Base-by-base conservation (phyloP, 2,888 invertebrate genomes). In the Vannuccia rotundouncinata region DNA sequence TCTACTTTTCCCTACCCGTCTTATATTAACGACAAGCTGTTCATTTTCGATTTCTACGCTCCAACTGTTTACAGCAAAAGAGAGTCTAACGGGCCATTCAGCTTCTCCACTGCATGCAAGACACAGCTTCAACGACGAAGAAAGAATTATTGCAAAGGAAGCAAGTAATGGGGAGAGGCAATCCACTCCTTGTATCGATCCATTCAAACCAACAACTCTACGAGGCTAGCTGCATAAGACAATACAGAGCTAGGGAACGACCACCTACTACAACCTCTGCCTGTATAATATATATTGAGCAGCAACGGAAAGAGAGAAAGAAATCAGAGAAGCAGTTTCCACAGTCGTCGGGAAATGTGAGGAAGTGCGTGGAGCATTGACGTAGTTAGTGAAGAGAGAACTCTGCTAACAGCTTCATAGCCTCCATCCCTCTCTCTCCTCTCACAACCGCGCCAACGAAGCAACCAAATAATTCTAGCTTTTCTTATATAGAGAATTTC, bases 21-120 rank as follows among this genome's bases (percentile, higher is more conserved):
- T 22, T 17, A 10, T n/a, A 22, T 22, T 66, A n/a, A 66, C 2
- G 66, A 66, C 5, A 66, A 66, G 66, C 66, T 66, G 66, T 66
- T 66, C 66, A 66, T 66, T 66, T 66, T 66, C 66, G 66, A 66
- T 66, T 66, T 66, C 66, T 22, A 66, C 25, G 66, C 66, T 66
- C 22, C 66, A 66, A 66, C 66, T 66, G 66, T 22, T 66, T 22
- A 17, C 10, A 66, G 66, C 5, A 66, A 27, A 66, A 66, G 66
- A n/a, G n/a, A 66, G 66, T 5, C 66, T 66, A 27, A 22, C 66
- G 25, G 22, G 66, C 25, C 25, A 66, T 66, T 66, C 66, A 66
- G 66, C 25, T 10, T 45, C 25, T 66, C 25, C 25, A 22, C 66
- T 66, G 66, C 22, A 66, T 66, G 25, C 66, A 66, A 66, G 66